A percentile compares a stretch with the other conserved stretches of the same genome.
phyloP scores from a whole-genome alignment of 2,888 invertebrate genomes.

The Adelognathus sp. region DNA sequence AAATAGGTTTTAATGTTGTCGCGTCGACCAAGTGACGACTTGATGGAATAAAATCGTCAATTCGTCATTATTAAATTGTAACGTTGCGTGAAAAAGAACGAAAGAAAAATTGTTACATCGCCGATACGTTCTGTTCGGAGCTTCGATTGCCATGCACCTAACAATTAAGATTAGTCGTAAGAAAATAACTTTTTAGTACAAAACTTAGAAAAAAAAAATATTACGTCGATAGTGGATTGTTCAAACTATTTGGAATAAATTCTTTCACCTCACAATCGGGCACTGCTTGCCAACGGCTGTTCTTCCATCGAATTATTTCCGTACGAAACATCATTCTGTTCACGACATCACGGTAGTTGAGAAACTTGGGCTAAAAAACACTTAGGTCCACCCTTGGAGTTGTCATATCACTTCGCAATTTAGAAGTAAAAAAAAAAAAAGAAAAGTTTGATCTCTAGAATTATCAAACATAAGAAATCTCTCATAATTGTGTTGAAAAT shows the following conservation, averaged over 20 bases:
- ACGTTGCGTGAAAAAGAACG: not conserved
- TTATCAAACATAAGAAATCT: slow-evolving; percentile 50
- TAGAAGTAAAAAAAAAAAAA: slow-evolving; percentile 26
- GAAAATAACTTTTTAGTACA: slow-evolving; percentile 50
- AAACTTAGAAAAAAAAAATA: slow-evolving; percentile 38
- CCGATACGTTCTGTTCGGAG: slow-evolving; percentile 39
- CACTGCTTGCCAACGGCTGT: slow-evolving; percentile 26
- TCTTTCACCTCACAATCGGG: slow-evolving; percentile 42
- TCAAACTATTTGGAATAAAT: slow-evolving; percentile 60
- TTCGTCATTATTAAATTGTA: slow-evolving; percentile 26
- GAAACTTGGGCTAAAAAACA: slow-evolving; percentile 12
- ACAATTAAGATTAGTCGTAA: slow-evolving; percentile 43
- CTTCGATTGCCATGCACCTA: slow-evolving; percentile 39
- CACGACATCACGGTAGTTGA: slow-evolving; percentile 28
- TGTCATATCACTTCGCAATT: slow-evolving; percentile 62
- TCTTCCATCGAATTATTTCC: slow-evolving; percentile 66
- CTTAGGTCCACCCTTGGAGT: slow-evolving; percentile 77
- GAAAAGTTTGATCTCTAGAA: slow-evolving; percentile 17
- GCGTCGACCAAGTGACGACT: slow-evolving; percentile 5
- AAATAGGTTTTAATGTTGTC: not conserved
- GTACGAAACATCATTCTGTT: slow-evolving; percentile 79
- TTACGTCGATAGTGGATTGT: slow-evolving; percentile 56
- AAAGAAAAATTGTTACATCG: slow-evolving; percentile 31
- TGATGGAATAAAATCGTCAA: slow-evolving; percentile 11
- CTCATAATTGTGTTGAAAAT: slow-evolving; percentile 51